Base-by-base conservation (phyloP, 2,888 invertebrate genomes). In the Ormia ochracea region DNA sequence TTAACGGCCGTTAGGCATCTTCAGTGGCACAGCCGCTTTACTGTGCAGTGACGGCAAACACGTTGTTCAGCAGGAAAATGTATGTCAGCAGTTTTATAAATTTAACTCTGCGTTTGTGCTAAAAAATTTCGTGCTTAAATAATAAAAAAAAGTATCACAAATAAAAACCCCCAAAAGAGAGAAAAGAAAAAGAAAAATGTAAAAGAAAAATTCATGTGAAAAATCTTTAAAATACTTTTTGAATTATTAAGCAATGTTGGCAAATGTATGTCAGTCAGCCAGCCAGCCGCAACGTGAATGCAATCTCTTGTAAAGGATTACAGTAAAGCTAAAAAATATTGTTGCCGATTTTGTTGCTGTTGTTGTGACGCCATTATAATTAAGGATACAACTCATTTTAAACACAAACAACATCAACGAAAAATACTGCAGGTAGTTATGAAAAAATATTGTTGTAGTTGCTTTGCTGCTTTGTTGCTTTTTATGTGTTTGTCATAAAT, bases 401-500 rank as follows among this genome's bases (percentile, higher is more conserved):
- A 56, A 48, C 52, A 72, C 26, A 31, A 50, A 19, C 58, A 50
- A 50, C 14, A 38, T 12, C 14, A 59, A 26, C 14, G n/a, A n/a
- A 65, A 33, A 28, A 59, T 56, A 74, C 50, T 74, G 74, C 74
- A 74, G 74, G 74, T 74, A 74, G 65, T 66, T 74, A 65, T 74
- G 33, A 54, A 41, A 72, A n/a, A 43, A 61, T 19, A 28, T 58
- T 74, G 0, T 73, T 56, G 14, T 36, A 36, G 3, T 36, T 33
- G 1, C 19, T 33, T 6, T 70, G 17, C 23, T 59, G n/a, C 26
- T n/a, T 6, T 70, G 17, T 33, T 59, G n/a, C 26, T n/a, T 56
- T 26, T 45, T 9, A 28, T 33, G 19, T 50, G 17, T n/a, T 17
- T 48, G 21, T 52, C 5, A 17, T 17, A 19, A 26, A 28, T 54